phyloP scores from a whole-genome alignment of 2,888 invertebrate genomes.

The Habroteleia sp. region DNA sequence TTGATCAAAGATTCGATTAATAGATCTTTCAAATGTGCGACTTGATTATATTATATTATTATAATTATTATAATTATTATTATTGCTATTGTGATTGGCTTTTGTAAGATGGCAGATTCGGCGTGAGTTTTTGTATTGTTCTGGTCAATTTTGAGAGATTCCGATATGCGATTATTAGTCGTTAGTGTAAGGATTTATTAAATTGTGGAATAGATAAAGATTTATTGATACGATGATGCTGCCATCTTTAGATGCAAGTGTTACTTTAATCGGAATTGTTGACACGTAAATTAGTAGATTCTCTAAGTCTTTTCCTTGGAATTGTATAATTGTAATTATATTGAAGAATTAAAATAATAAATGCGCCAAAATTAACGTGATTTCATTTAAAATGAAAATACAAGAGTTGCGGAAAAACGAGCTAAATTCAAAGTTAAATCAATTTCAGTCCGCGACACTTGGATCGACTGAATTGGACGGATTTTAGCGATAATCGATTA shows the following conservation, averaged over 20 bases:
- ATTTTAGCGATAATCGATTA: conserved; percentile 53
- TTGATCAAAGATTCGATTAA: conserved; percentile 12
- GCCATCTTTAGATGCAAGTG: conserved; percentile 63
- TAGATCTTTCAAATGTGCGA: conserved; percentile 41
- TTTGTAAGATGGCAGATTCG: conserved; percentile 63
- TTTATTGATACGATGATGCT: conserved; percentile 59
- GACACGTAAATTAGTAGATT: conserved; percentile 62
- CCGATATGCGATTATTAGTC: conserved; percentile 61
- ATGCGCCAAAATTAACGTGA: conserved; percentile 61
- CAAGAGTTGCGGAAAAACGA: not conserved
- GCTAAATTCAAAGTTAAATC: conserved; percentile 9
- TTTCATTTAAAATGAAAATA: conserved; percentile 55
- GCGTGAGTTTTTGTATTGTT: conserved; percentile 63
- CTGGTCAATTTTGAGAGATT: conserved; percentile 63
- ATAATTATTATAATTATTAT: conserved; percentile 37
- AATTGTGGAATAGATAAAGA: conserved; percentile 64
- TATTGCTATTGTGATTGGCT: conserved; percentile 61
- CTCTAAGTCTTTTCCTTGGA: conserved; percentile 62
- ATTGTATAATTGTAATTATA: conserved; percentile 63
- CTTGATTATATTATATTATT: conserved; percentile 40
- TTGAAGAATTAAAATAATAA: conserved; percentile 53
- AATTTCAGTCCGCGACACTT: conserved; percentile 18
- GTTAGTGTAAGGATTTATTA: conserved; percentile 63
- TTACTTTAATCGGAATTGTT: conserved; percentile 62
- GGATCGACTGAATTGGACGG: conserved; percentile 19